phyloP scores from a whole-genome alignment of 2,888 invertebrate genomes.

The Eupithecia dodoneata region DNA sequence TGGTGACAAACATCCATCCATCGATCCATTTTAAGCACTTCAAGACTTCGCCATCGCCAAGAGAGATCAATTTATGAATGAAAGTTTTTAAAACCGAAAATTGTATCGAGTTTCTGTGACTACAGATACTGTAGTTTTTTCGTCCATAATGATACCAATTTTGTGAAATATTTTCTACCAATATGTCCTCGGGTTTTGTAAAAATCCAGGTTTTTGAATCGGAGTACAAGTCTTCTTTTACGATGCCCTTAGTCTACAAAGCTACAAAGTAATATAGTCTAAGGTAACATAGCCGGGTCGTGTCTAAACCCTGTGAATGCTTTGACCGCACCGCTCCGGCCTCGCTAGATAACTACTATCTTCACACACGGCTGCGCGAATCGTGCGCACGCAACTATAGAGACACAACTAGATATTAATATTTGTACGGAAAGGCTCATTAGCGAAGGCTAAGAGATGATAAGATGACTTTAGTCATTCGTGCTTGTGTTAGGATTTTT shows the following conservation, averaged over 20 bases:
- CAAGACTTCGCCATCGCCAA: no score
- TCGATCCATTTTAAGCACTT: no score
- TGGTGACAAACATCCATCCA: no score
- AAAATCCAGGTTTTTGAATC: no score
- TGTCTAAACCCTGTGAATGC: slow-evolving; percentile 1
- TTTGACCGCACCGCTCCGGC: slow-evolving; percentile 5
- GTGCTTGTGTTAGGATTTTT: not conserved
- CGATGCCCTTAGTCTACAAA: not conserved
- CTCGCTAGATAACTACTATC: slow-evolving; percentile 54
- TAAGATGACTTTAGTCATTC: not conserved
- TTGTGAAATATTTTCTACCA: no score
- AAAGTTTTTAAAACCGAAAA: no score
- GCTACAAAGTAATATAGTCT: not conserved
- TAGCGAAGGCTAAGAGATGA: slow-evolving; percentile 18
- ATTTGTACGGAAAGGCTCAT: slow-evolving; percentile 35
- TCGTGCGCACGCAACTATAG: slow-evolving; percentile 46
- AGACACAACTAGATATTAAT: slow-evolving; percentile 24
- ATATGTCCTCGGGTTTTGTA: no score
- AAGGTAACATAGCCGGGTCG: not conserved
- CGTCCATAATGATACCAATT: no score
- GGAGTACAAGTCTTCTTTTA: not conserved
- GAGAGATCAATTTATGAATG: no score
- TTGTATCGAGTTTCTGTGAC: no score
- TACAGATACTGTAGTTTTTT: no score
- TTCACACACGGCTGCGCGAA: slow-evolving; percentile 51